Conservation (phyloP, 2,113 vertebrate species). For the Lophura nycthemera region DNA sequence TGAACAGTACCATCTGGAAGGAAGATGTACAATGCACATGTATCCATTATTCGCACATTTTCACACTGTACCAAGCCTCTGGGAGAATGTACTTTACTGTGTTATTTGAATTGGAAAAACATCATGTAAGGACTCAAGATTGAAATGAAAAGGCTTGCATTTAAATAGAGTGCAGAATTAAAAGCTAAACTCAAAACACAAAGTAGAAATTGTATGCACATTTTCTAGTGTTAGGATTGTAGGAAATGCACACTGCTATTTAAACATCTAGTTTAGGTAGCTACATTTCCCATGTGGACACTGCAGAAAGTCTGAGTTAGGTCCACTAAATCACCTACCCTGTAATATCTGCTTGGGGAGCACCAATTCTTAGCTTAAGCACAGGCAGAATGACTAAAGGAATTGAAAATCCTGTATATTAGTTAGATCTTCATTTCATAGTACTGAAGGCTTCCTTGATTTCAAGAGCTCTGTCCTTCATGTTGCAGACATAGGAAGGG, state of each 20-base stretch:
- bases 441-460: neutral
- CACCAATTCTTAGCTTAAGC: neutral
- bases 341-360: neutral
- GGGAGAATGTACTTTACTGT: conserved; percentile 37
- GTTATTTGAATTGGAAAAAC: conserved; percentile 55
- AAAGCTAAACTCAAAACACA: neutral
- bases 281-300: neutral
- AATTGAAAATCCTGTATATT: neutral
- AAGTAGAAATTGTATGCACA: neutral
- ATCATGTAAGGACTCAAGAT: conserved; percentile 22
- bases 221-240: neutral
- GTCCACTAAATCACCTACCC: neutral
- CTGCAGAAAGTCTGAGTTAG: neutral
- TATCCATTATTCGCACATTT: conserved; percentile 42
- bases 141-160: neutral
- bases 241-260: neutral
- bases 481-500: neutral
- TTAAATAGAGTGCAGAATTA: conserved; percentile 3
- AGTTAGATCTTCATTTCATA: neutral
- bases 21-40: conserved; percentile 43
- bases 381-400: neutral
- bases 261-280: neutral
- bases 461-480: neutral
- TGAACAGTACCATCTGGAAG: conserved; percentile 54
- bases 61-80: conserved; percentile 32